A percentile compares a stretch with the other conserved stretches of the same genome.
These are phyloP conservation scores for Sylvia borin DNA, from an alignment of 2,797 vertebrate genomes.

Conservation along the genomic window DNA sequence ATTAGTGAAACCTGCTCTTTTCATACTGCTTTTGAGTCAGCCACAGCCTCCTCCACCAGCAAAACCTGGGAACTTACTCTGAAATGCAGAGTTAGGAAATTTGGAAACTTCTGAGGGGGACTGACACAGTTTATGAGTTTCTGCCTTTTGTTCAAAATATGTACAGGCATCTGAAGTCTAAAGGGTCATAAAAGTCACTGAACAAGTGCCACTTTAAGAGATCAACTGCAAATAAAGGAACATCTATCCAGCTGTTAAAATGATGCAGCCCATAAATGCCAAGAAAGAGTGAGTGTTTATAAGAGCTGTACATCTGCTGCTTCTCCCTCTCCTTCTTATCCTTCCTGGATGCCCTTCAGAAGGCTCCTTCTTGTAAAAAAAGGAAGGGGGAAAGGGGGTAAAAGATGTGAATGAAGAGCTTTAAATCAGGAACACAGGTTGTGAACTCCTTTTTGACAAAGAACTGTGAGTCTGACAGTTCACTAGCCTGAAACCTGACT, in stretches of 20 bases:
- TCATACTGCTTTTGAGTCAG: not conserved
- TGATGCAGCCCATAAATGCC: not conserved
- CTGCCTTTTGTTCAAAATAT: not conserved
- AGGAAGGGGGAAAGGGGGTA: accelerated
- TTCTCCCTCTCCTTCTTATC: not conserved
- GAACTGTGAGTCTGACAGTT: not conserved
- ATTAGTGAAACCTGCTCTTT: not conserved
- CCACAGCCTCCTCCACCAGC: not conserved
- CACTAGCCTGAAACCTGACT: not conserved
- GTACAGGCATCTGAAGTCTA: not conserved
- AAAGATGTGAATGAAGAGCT: not conserved
- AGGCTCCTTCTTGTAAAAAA: not conserved
- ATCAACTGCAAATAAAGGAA: not conserved
- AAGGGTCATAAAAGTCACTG: not conserved
- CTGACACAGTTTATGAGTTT: not conserved
- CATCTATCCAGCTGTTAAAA: not conserved
- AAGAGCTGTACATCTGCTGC: not conserved
- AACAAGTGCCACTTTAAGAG: not conserved
- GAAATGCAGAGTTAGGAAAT: not conserved
- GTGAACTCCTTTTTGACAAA: not conserved
- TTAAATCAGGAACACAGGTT: not conserved
- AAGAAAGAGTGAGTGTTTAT: not conserved
- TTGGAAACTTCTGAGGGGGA: not conserved
- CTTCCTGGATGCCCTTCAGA: not conserved
- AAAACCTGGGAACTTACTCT: not conserved